Evolutionary conservation across 2,888 invertebrate species (phyloP).

Genomic region (Drosophila infuscata): DNA sequence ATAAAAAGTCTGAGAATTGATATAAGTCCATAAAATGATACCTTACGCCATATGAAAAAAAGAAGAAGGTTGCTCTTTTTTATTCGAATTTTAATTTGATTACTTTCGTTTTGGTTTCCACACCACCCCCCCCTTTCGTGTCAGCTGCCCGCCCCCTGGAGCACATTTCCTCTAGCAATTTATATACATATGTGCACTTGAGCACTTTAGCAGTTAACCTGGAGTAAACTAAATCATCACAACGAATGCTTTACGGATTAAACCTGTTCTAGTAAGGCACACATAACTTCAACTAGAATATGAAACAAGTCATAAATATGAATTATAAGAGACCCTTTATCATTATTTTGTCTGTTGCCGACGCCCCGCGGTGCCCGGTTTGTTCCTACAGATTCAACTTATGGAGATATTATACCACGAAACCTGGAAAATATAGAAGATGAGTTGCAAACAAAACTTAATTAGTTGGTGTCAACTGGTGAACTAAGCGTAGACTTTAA

Average conservation of each 20-base stretch:
- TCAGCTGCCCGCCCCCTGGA: constrained; percentile 11
- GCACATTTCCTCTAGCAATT: constrained; percentile 29
- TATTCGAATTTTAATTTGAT: constrained; percentile 80
- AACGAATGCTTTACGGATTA: constrained; percentile 32
- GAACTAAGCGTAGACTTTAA: neutral
- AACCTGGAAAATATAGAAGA: constrained; percentile 1
- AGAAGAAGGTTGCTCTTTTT: constrained; percentile 46
- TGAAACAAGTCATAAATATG: constrained; percentile 11
- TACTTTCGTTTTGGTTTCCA: constrained; percentile 57
- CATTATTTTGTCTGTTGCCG: constrained; percentile 1
- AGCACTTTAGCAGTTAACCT: constrained; percentile 11
- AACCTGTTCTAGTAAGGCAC: constrained; percentile 1
- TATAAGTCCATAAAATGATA: constrained; percentile 74
- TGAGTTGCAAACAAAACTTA: neutral
- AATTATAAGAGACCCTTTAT: constrained; percentile 1
- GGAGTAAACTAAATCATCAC: constrained; percentile 24
- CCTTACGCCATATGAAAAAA: constrained; percentile 33
- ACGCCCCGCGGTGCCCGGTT: constrained; percentile 30
- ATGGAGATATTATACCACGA: constrained; percentile 2
- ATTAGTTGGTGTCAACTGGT: neutral
- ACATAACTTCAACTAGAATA: constrained; percentile 13
- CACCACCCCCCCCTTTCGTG: neutral
- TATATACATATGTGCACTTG: constrained; percentile 23
- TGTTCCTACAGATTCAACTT: neutral
- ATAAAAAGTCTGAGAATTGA: constrained; percentile 78